Percentiles rank a stretch among this genome's conserved stretches.
Evolutionary conservation across 92 coral and sea anemone species (phyloP).

Genomic region (Epizoanthus ramosus): DNA sequence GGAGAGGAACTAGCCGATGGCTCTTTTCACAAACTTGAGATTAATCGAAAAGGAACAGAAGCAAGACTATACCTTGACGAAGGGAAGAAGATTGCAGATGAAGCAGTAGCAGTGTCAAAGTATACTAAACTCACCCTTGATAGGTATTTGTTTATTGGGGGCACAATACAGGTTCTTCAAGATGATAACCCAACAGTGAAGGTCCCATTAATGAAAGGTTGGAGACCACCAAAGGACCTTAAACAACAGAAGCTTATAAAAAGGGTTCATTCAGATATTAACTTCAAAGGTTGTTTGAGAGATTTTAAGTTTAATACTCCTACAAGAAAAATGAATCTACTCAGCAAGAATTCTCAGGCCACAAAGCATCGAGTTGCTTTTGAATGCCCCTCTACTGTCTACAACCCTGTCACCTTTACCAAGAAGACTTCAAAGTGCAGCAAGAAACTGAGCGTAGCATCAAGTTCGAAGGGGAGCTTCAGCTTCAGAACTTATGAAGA

Average conservation of each 20-base stretch:
- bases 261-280: constrained; percentile 62
- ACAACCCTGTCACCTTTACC: constrained; percentile 57
- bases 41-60: constrained; percentile 33
- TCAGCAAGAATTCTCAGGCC: constrained; percentile 21
- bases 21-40: constrained; percentile 51
- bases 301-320: constrained; percentile 34
- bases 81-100: constrained; percentile 20
- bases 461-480: constrained; percentile 42
- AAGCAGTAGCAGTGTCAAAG: constrained; percentile 42
- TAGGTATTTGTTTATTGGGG: constrained; percentile 67
- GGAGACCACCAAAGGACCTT: too few relatives aligned
- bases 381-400: constrained; percentile 18
- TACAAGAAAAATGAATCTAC: constrained; percentile 25
- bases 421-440: constrained; percentile 38
- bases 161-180: constrained; percentile 24
- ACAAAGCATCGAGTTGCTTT: constrained; percentile 56
- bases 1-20: constrained; percentile 79
- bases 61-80: constrained; percentile 58
- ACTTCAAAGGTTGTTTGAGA: constrained; percentile 72
- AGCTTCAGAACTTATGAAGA: constrained; percentile 64
- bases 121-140: constrained; percentile 66
- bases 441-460: background rate
- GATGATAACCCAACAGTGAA: too few relatives aligned
- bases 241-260: constrained; percentile 26
- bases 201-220: constrained; percentile 35